Percentiles rank a stretch among this genome's conserved stretches.
Evolutionary conservation across 2,113 vertebrate species (phyloP).

Genomic region (Daboia siamensis): DNA sequence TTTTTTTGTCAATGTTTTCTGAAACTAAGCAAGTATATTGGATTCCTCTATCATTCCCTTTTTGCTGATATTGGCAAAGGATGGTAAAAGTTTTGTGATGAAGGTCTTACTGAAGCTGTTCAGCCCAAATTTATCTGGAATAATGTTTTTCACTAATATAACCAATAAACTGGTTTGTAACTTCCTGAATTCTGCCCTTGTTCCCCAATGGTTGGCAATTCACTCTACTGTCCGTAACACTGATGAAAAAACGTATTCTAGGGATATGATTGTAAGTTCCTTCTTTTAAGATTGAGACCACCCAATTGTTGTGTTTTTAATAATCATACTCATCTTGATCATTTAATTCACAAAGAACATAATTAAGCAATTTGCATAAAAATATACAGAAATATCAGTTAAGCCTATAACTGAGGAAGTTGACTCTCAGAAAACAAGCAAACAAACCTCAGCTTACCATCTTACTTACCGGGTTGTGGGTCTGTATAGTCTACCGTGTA

Average conservation of each 20-base stretch:
- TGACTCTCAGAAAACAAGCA: background rate
- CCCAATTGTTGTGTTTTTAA: background rate
- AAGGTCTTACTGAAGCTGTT: background rate
- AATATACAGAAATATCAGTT: background rate
- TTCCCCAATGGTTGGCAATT: background rate
- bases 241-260: background rate
- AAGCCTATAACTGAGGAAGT: background rate
- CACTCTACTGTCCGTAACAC: background rate
- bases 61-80: background rate
- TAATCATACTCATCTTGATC: background rate
- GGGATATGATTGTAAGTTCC: background rate
- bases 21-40: background rate
- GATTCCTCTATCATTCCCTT: background rate
- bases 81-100: background rate
- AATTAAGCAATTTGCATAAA: background rate
- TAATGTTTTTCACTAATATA: background rate
- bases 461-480: slow-evolving; percentile 88
- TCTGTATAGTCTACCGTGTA: slow-evolving; percentile 99
- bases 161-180: background rate
- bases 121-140: background rate
- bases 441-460: background rate
- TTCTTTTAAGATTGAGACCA: background rate
- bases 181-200: background rate
- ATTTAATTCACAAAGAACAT: background rate
- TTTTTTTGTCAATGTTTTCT: background rate